Percentiles rank a stretch among this genome's conserved stretches.
Evolutionary conservation across 2,113 vertebrate species (phyloP).

Genomic region (Zosterops lateralis): DNA sequence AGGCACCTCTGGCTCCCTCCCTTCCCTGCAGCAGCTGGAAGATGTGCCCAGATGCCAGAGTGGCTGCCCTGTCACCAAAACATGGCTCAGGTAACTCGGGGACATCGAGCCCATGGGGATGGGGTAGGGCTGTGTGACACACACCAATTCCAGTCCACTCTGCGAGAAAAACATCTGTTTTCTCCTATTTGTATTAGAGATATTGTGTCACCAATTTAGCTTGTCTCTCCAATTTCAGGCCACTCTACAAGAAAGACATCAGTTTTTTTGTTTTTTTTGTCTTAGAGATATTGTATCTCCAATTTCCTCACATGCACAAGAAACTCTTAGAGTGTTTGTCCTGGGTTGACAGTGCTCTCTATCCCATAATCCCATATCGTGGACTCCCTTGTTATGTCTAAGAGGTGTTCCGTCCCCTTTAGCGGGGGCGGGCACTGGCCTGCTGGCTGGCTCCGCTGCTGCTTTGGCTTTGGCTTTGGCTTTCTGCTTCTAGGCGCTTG

Average conservation of each 20-base stretch:
- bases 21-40: not conserved
- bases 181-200: not conserved
- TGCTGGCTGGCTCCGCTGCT: too few species aligned
- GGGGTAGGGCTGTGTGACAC: not conserved
- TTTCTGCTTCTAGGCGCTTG: too few species aligned
- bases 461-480: too few species aligned
- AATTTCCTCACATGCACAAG: not conserved
- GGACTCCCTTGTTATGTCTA: too few species aligned
- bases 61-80: not conserved
- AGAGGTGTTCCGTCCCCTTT: too few species aligned
- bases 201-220: not conserved
- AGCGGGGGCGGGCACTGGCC: too few species aligned
- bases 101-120: rapidly evolving
- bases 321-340: not conserved
- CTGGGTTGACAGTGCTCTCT: too few species aligned
- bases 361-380: too few species aligned
- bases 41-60: not conserved
- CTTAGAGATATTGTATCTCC: not conserved
- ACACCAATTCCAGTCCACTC: not conserved
- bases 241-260: not conserved
- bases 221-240: not conserved
- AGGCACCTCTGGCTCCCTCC: not conserved
- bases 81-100: rapidly evolving
- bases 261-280: not conserved
- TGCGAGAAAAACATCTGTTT: not conserved